Base-by-base conservation (phyloP, 2,113 vertebrate genomes). In the Bos javanicus region DNA sequence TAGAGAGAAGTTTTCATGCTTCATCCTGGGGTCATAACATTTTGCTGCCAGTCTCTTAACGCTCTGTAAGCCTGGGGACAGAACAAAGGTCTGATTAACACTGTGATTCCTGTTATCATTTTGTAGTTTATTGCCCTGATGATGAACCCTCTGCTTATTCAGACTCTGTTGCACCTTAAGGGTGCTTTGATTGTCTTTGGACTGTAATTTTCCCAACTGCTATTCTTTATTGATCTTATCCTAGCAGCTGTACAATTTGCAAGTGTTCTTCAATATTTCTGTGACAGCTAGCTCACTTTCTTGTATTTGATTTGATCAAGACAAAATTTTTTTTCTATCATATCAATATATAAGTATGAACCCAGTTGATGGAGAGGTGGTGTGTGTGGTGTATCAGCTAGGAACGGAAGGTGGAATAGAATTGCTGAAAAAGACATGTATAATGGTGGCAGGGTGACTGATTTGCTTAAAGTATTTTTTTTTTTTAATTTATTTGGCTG, bases 201-300 rank as follows among this genome's bases (percentile, higher is more conserved):
- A 25, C 26, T 85, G 3, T 76, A 46, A 14, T 60, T 91, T 96
- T 92, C 12, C 30, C 21, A 48, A 36, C 21, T 78, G 46, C 93
- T 64, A 78, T 43, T 67, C 56, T 95, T 94, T 21, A 74, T 43
- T 60, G 59, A 88, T 92, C 36, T 93, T 96, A 64, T 60, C 36
- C 52, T 80, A 85, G 30, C 33, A 74, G 21, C 43, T 94, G 43
- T 87, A 7, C 60, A 36, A 39, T 85, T 89, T 96, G 33, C 9
- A 95, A 50, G 1, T 86, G 91, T 96, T 94, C 6, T n/a, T 95
- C 95, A 96, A 2, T 91, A 89, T 93, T 97, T 98, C 25, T 95
- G 43, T 96, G 59, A 46, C n/a, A 86, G 13, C 13, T 97, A 86
- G 26, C 26, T 92, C 67, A 7, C 12, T 95, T 91, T 91, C 87